Conservation (phyloP, 2,888 invertebrate species). For the Incurvaria masculella region DNA sequence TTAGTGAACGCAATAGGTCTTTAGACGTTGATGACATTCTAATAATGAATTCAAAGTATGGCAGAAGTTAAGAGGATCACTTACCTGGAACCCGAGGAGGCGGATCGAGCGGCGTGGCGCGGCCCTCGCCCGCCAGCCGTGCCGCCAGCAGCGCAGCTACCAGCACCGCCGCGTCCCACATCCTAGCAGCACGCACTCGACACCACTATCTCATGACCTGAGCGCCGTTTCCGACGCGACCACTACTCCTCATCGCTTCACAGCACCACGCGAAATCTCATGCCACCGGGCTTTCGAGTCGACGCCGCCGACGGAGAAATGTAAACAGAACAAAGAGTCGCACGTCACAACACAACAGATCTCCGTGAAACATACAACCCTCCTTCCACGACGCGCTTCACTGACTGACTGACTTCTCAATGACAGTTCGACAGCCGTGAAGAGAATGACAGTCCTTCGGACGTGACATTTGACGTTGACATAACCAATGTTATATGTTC, state of each 20-base stretch:
- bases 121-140: conserved; percentile 32
- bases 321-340: background rate
- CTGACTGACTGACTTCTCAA: background rate
- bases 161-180: conserved; percentile 52
- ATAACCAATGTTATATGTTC: too few species aligned
- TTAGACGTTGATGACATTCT: too few species aligned
- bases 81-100: conserved; percentile 19
- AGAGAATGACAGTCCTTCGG: too few species aligned
- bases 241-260: background rate
- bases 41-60: conserved; percentile 10
- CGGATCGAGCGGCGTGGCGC: conserved; percentile 41
- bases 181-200: conserved; percentile 35
- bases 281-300: background rate
- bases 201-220: conserved; percentile 57
- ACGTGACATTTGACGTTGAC: too few species aligned
- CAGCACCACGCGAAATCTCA: background rate
- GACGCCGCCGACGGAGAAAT: background rate
- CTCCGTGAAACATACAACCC: background rate
- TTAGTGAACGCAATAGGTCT: too few species aligned
- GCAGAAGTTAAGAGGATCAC: conserved; percentile 5
- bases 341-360: background rate
- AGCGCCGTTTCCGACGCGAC: conserved; percentile 12
- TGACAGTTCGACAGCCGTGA: too few species aligned
- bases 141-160: conserved; percentile 39
- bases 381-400: background rate